Base-by-base conservation (phyloP, 2,113 vertebrate genomes). In the Erpornis zantholeuca region DNA sequence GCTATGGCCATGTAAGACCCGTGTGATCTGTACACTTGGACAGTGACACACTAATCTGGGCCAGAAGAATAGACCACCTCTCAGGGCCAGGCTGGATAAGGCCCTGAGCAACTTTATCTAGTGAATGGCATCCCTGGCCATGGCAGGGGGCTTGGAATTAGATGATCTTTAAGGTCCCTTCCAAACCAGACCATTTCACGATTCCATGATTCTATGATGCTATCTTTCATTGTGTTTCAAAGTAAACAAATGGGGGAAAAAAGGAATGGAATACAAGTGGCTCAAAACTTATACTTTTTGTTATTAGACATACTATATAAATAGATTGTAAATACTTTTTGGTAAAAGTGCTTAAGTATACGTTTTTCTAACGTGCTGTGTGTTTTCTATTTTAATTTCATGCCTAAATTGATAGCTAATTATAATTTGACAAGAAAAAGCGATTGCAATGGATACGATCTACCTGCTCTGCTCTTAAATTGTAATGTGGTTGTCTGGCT, bases 321-420 rank as follows among this genome's bases (percentile, higher is more conserved):
- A 95, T 25, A 95, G 90, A 36, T 91, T 95, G 95, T 92, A 97
- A 97, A 97, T 97, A 96, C 47, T 94, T 97, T 86, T 88, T 90
- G 79, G 91, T 87, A 96, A 97, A 98, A 97, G 95, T 98, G 97
- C 97, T 96, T 94, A 96, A 91, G 79, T 95, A 97, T 96, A 95
- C 61, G 97, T 97, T 97, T 92, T 82, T 96, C 92, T 97, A 96
- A 92, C 11, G 91, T 97, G 95, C 92, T 71, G 35, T 78, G 57
- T 94, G 80, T 95, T 92, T 97, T 94, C 96, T 98, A 97, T 93
- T 96, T 97, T 86, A 96, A 96, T 88, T 93, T 76, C 92, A 96
- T 90, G 95, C 92, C 96, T 98, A 98, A 97, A 97, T 98, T 79
- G 1, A 97, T 97, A 98, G 82, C 94, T 98, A 97, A 97, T 98